phyloP scores from a whole-genome alignment of 2,888 invertebrate species.

The Drosophila pegasa region DNA sequence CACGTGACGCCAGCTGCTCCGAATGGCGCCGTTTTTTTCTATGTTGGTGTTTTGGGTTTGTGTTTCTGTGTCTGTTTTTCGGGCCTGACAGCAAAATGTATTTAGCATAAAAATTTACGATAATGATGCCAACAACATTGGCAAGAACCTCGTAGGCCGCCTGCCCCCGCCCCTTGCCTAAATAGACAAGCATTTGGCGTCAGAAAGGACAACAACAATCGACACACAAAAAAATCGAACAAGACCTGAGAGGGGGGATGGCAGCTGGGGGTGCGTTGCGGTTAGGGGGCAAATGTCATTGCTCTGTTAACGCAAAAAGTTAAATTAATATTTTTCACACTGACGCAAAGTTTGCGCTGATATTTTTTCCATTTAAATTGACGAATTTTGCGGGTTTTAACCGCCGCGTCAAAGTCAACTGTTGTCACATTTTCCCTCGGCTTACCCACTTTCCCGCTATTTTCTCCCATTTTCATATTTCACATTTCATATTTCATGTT shows the following conservation, averaged over 20 bases:
- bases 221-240: constrained; percentile 27
- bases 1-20: constrained; percentile 69
- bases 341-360: constrained; percentile 44
- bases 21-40: constrained; percentile 57
- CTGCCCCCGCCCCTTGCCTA: constrained; percentile 22
- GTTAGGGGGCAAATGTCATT: constrained; percentile 57
- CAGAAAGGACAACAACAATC: constrained; percentile 35
- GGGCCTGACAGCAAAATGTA: constrained; percentile 76
- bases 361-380: constrained; percentile 59
- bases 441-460: neutral
- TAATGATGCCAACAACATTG: constrained; percentile 71
- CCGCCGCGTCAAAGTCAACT: constrained; percentile 72
- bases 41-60: constrained; percentile 26
- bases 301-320: constrained; percentile 73
- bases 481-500: constrained; percentile 42
- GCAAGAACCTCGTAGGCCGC: constrained; percentile 51
- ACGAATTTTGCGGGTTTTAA: constrained; percentile 74
- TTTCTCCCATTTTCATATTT: constrained; percentile 41
- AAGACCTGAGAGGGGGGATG: constrained; percentile 8
- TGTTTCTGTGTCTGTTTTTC: constrained; percentile 33
- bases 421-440: constrained; percentile 40
- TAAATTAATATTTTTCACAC: constrained; percentile 78
- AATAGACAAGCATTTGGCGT: constrained; percentile 58
- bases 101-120: constrained; percentile 84
- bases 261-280: constrained; percentile 10